Conservation (phyloP, 1,140 invertebrate species). For the Condylostylus longicornis region DNA sequence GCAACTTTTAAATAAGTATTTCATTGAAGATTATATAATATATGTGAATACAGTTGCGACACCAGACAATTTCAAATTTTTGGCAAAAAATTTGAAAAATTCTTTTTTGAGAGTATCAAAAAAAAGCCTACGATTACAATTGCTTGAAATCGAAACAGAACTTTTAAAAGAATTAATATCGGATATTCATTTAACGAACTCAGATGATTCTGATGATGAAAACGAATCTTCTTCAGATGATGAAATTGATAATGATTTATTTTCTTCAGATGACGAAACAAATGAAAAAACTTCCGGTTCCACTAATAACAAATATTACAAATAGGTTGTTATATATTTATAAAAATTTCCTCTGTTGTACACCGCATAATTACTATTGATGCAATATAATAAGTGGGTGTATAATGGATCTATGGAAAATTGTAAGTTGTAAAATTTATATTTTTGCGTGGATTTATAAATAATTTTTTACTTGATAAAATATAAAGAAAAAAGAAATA, state of each 20-base stretch:
- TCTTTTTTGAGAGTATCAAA: conserved; percentile 22
- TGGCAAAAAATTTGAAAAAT: conserved; percentile 27
- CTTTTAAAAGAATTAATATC: conserved; percentile 24
- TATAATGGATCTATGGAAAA: too few species aligned
- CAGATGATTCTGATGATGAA: conserved; percentile 18
- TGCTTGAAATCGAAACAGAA: conserved; percentile 24
- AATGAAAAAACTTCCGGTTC: too few species aligned
- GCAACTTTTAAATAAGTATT: conserved; percentile 19
- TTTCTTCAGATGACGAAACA: conserved; percentile 17
- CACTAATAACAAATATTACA: too few species aligned
- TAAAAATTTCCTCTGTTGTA: too few species aligned
- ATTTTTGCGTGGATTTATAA: too few species aligned
- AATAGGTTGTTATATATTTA: too few species aligned
- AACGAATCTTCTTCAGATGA: conserved; percentile 22
- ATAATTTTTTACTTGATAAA: too few species aligned
- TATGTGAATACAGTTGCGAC: conserved; percentile 15
- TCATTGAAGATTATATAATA: conserved; percentile 23
- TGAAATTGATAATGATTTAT: conserved; percentile 23
- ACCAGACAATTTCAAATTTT: conserved; percentile 9
- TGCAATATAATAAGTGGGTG: too few species aligned
- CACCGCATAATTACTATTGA: too few species aligned
- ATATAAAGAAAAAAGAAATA: too few species aligned
- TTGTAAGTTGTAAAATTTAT: too few species aligned
- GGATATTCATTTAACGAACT: conserved; percentile 19
- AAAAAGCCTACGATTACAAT: conserved; percentile 17